Conservation (phyloP, 2,113 vertebrate genomes). For the Sebastes schlegelii region DNA sequence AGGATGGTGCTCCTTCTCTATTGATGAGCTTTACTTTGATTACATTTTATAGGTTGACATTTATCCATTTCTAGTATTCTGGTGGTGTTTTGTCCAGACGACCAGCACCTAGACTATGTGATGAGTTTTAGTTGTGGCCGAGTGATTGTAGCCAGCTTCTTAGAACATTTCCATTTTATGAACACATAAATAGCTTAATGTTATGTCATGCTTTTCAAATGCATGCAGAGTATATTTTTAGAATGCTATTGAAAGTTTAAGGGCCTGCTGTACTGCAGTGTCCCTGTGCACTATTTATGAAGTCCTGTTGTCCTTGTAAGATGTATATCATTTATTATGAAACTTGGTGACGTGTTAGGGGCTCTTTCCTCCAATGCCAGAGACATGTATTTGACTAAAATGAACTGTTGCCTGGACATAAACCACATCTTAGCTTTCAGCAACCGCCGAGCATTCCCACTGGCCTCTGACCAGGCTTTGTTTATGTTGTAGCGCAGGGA, state of each 20-base stretch:
- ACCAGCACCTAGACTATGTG: neutral
- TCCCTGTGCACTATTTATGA: neutral
- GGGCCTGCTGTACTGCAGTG: neutral
- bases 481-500: conserved; percentile 37
- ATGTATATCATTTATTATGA: neutral
- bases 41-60: no score
- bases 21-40: no score
- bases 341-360: neutral
- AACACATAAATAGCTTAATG: neutral
- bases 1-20: no score
- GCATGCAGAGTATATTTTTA: conserved; percentile 22
- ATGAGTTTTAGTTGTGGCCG: neutral
- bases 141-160: neutral
- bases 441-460: conserved; percentile 6
- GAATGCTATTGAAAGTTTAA: neutral
- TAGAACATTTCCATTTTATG: neutral
- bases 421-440: neutral
- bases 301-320: conserved; percentile 8
- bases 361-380: neutral
- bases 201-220: neutral
- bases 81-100: neutral
- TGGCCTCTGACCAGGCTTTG: conserved; percentile 14
- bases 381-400: neutral
- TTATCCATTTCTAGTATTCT: no score
- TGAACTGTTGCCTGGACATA: neutral